These are phyloP conservation scores for Chrysaora quinquecirrha DNA, from an alignment of 30 jellyfish, hydroid and myxozoan genomes.

Conservation along the genomic window DNA sequence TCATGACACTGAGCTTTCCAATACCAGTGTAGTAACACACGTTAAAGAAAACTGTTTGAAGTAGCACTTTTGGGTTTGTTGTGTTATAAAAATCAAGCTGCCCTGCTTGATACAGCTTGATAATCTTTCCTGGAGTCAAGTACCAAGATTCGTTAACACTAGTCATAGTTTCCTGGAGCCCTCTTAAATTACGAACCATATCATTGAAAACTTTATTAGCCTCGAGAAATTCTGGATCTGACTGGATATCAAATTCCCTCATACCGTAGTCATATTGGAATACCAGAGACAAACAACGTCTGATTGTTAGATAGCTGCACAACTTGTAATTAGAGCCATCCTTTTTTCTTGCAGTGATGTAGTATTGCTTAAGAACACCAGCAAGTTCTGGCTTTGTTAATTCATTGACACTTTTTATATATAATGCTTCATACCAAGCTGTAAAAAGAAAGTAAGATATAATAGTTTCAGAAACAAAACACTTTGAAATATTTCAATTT, in stretches of 20 bases:
- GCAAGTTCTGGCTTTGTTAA: constrained; percentile 48
- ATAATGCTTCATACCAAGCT: constrained; percentile 57
- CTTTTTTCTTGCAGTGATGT: constrained; percentile 59
- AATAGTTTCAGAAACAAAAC: too few species aligned
- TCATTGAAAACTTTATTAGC: constrained; percentile 55
- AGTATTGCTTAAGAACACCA: constrained; percentile 37
- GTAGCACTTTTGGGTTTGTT: constrained; percentile 41
- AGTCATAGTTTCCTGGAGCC: constrained; percentile 32
- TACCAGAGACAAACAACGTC: constrained; percentile 43
- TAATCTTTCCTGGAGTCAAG: constrained; percentile 48
- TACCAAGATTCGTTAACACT: constrained; percentile 56
- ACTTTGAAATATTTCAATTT: too few species aligned
- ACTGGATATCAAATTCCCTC: constrained; percentile 29
- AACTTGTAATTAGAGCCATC: constrained; percentile 56
- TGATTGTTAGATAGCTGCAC: constrained; percentile 54
- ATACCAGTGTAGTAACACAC: constrained; percentile 66
- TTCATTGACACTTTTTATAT: constrained; percentile 6
- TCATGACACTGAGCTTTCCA: constrained; percentile 65
- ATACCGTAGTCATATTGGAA: constrained; percentile 64
- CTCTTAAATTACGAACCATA: constrained; percentile 52
- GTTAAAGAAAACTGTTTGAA: constrained; percentile 56
- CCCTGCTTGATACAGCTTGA: constrained; percentile 43
- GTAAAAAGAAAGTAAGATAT: neutral
- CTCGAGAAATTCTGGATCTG: constrained; percentile 50
- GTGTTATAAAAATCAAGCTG: constrained; percentile 58